Base-by-base conservation (phyloP, 2,888 invertebrate genomes). In the Cyrtodaria siliqua region DNA sequence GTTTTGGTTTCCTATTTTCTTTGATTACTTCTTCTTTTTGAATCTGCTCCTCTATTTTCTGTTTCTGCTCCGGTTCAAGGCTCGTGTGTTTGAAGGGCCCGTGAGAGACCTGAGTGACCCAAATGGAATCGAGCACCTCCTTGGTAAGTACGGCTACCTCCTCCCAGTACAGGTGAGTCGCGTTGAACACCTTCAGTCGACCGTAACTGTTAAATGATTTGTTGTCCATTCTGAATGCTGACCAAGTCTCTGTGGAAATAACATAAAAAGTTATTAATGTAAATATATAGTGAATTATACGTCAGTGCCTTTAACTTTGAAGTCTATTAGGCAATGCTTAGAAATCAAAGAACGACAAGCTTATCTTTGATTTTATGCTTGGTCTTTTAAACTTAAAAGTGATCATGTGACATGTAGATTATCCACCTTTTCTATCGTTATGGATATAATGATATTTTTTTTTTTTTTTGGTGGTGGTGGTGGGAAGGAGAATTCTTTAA, bases 81-180 rank as follows among this genome's bases (percentile, higher is more conserved):
- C 26, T 47, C 9, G 70, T 64, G 23, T 79, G 63, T 49, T 79
- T 73, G 68, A 88, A 88, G 16, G 82, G 84, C 8, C 87, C 89
- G 53, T 90, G 90, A 23, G 82, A 69, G 16, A 79, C 73, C 67
- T 88, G 87, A 1, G 63, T 62, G 23, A 90, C 68, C 82, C 82
- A 84, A 53, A 90, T 72, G 0, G 86, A 84, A 74, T 90, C 89
- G 16, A 90, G 59, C 0, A 86, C 71, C 9, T 57, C 26, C 23
- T 71, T 73, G 16, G 71, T 63, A 1, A 68, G 59, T 0, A 83
- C 78, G 40, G 66, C 64, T 26, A 86, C 69, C 59, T 87, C 83
- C 59, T 90, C 86, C 86, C 87, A 90, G 67, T 64, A 79, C 26
- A 86, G 55, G 49, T 86, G 86, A 14, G 83, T 85, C 9, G 74